Percentiles rank a stretch among this genome's conserved stretches.
These are phyloP conservation scores for Anolis apletophallus DNA, from an alignment of 2,797 vertebrate genomes.

Conservation along the genomic window DNA sequence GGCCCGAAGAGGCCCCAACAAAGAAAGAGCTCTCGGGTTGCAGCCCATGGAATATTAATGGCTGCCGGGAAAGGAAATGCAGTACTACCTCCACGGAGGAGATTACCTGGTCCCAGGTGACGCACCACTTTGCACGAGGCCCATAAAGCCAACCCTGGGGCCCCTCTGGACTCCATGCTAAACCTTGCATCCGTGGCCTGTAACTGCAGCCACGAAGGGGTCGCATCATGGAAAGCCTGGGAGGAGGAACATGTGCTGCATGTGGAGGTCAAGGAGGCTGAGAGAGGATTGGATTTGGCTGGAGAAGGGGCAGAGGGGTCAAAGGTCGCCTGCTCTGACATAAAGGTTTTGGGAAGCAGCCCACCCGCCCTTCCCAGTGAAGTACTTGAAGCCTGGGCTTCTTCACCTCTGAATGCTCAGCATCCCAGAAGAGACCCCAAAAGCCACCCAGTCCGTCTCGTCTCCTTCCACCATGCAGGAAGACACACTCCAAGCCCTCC, in stretches of 20 bases:
- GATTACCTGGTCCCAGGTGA: not conserved
- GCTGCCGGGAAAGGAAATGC: not conserved
- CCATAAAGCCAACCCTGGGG: not conserved
- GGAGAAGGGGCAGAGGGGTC: not conserved
- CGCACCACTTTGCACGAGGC: not conserved
- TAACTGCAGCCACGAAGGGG: not conserved
- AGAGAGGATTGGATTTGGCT: too few relatives aligned
- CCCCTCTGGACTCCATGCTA: too few relatives aligned
- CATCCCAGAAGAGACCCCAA: too few relatives aligned
- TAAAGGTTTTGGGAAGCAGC: too few relatives aligned
- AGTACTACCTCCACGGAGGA: not conserved
- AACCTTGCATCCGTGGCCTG: not conserved
- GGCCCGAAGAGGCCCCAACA: not conserved
- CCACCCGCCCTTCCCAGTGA: too few relatives aligned
- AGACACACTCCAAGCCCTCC: too few relatives aligned
- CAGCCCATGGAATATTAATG: not conserved
- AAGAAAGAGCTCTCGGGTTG: not conserved
- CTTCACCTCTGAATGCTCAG: too few relatives aligned
- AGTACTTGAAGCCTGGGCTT: too few relatives aligned
- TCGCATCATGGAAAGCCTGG: rapidly evolving
- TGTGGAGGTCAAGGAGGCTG: too few relatives aligned
- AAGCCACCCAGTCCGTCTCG: too few relatives aligned
- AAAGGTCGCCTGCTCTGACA: too few relatives aligned
- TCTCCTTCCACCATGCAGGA: too few relatives aligned
- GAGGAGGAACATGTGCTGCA: not conserved